These are phyloP conservation scores for Troides helena DNA, from an alignment of 2,888 invertebrate species.

Conservation along the genomic window DNA sequence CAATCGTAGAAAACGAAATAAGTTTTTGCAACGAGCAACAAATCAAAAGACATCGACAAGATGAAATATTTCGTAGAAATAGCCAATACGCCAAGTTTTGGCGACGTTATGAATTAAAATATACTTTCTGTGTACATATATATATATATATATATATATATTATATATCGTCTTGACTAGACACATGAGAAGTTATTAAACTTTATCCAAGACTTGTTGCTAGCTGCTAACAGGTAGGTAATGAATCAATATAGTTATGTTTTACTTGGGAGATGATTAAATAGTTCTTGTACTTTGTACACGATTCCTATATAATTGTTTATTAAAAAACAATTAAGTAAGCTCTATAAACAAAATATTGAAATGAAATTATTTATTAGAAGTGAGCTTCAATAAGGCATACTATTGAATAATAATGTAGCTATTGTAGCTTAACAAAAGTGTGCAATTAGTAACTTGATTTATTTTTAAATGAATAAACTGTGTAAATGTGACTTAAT, in stretches of 20 bases:
- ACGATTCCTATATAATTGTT: too few species aligned
- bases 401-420: too few species aligned
- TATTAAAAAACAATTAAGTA: too few species aligned
- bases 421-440: too few species aligned
- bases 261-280: too few species aligned
- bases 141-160: neutral
- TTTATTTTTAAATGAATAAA: too few species aligned
- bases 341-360: too few species aligned
- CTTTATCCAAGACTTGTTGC: slow-evolving; percentile 15
- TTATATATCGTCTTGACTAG: slow-evolving; percentile 8
- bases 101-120: slow-evolving; percentile 10
- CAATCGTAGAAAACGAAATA: slow-evolving; percentile 27
- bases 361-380: too few species aligned
- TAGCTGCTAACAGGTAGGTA: slow-evolving; percentile 10
- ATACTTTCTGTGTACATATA: slow-evolving; percentile 10
- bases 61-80: slow-evolving; percentile 19
- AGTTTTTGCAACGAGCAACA: slow-evolving; percentile 22
- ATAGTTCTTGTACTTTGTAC: too few species aligned
- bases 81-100: slow-evolving; percentile 22
- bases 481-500: too few species aligned
- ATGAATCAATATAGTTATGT: neutral
- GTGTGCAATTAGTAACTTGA: too few species aligned
- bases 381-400: too few species aligned
- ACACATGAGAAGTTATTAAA: slow-evolving; percentile 10
- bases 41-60: slow-evolving; percentile 24